Evolutionary conservation across 2,797 vertebrate species (phyloP).

Genomic region (Lacerta viridis): DNA sequence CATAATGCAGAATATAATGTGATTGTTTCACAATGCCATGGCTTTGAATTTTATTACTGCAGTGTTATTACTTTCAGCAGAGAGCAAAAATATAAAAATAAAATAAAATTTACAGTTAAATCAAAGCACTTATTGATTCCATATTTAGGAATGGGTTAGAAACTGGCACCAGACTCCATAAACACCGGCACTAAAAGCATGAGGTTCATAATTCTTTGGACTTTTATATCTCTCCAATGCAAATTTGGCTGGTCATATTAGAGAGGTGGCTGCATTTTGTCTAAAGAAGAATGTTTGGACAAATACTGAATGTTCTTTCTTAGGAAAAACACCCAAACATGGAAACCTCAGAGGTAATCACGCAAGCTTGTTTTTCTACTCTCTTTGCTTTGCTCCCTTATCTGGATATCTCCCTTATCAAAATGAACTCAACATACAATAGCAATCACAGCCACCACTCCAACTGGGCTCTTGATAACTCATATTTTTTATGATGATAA

Average conservation of each 20-base stretch:
- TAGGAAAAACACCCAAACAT: background rate
- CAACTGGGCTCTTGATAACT: no score
- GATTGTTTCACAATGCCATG: slow-evolving; percentile 9
- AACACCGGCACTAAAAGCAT: background rate
- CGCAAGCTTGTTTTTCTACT: background rate
- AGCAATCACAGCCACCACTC: no score
- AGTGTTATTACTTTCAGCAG: background rate
- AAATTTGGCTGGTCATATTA: background rate
- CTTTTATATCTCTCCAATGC: background rate
- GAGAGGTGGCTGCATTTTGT: background rate
- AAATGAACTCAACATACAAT: no score
- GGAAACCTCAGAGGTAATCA: background rate
- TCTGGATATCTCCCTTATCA: no score
- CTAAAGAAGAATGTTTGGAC: background rate
- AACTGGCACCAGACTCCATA: background rate
- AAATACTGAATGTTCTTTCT: background rate
- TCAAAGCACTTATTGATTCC: slow-evolving; percentile 11
- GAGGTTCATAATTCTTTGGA: background rate
- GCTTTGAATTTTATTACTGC: slow-evolving; percentile 27
- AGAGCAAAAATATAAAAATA: background rate
- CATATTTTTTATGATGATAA: no score
- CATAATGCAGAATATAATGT: slow-evolving; percentile 14
- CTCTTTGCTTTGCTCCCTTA: no score
- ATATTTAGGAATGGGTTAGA: background rate
- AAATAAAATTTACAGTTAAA: slow-evolving; percentile 26